Conservation (phyloP, 1,140 invertebrate genomes). For the Drosophila rhopaloa region DNA sequence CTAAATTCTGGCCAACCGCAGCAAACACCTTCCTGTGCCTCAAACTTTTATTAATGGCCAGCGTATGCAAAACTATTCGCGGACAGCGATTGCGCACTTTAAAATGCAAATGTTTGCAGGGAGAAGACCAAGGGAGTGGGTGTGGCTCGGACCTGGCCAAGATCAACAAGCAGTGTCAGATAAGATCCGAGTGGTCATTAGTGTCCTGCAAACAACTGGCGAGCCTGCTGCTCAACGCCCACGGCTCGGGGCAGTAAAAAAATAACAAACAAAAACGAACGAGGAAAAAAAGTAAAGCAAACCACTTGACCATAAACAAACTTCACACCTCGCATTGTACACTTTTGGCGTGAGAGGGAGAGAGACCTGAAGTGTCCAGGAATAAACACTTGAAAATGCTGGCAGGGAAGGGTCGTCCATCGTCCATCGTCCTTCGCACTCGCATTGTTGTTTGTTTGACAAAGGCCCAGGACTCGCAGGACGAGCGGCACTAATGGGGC, state of each 20-base stretch:
- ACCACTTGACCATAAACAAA: slow-evolving; percentile 81
- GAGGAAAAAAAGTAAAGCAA: slow-evolving; percentile 31
- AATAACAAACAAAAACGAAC: slow-evolving; percentile 28
- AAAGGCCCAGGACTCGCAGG: slow-evolving; percentile 48
- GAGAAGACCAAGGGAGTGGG: not conserved
- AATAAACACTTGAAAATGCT: slow-evolving; percentile 76
- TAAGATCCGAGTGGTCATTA: slow-evolving; percentile 79
- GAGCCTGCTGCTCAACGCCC: slow-evolving; percentile 31
- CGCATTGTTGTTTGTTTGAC: slow-evolving; percentile 64
- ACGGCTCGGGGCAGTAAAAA: slow-evolving; percentile 11
- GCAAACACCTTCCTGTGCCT: not conserved
- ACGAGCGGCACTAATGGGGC: slow-evolving; percentile 59
- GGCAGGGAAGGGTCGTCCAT: slow-evolving; percentile 23
- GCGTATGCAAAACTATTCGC: slow-evolving; percentile 54
- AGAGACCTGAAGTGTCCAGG: slow-evolving; percentile 71
- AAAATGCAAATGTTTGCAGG: slow-evolving; percentile 34
- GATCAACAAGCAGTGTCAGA: slow-evolving; percentile 52
- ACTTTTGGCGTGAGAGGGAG: slow-evolving; percentile 28
- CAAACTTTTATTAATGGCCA: slow-evolving; percentile 39
- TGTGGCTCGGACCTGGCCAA: slow-evolving; percentile 12
- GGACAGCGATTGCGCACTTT: slow-evolving; percentile 44
- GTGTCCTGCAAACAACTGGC: slow-evolving; percentile 71
- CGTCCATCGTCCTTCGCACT: not conserved
- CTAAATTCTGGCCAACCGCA: not conserved
- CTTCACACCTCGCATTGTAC: slow-evolving; percentile 76